A percentile compares a stretch with the other conserved stretches of the same genome.
Conservation (phyloP, 2,888 invertebrate species). For the Galeruca laticollis region DNA sequence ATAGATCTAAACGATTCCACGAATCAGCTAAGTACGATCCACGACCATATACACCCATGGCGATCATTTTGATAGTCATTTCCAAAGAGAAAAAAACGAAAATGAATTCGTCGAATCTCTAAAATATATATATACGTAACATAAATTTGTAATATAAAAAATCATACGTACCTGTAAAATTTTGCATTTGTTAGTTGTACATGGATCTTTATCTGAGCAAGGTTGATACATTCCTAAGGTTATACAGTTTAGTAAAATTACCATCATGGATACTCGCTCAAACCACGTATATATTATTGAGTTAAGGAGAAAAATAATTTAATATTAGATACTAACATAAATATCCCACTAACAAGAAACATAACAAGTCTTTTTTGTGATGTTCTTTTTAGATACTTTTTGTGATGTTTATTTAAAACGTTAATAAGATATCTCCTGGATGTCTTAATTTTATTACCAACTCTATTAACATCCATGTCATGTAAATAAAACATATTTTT, state of each 20-base stretch:
- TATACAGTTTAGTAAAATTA: conserved; percentile 97
- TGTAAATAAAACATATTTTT: too few species aligned
- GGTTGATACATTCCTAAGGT: conserved; percentile 99
- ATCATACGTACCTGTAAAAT: conserved; percentile 87
- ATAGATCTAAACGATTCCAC: conserved; percentile 98
- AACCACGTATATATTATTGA: conserved; percentile 81
- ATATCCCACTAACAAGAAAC: too few species aligned
- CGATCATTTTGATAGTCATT: conserved; percentile 98
- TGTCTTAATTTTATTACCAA: too few species aligned
- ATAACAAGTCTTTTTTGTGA: too few species aligned
- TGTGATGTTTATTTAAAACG: too few species aligned
- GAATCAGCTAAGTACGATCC: conserved; percentile 97
- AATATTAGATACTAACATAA: too few species aligned
- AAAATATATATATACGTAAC: conserved; percentile 55
- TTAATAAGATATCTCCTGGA: too few species aligned
- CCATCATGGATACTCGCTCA: conserved; percentile 97
- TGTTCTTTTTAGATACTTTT: too few species aligned
- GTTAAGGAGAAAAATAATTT: conserved; percentile 72
- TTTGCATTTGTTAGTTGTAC: conserved; percentile 89
- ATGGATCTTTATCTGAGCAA: conserved; percentile 90
- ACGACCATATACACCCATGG: conserved; percentile 95
- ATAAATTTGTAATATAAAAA: background rate
- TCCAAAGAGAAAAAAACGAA: conserved; percentile 98
- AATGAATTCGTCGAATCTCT: conserved; percentile 98
- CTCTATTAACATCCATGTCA: too few species aligned